Evolutionary conservation across 2,888 invertebrate species (phyloP).

Genomic region (Orthonychiurus folsomi): DNA sequence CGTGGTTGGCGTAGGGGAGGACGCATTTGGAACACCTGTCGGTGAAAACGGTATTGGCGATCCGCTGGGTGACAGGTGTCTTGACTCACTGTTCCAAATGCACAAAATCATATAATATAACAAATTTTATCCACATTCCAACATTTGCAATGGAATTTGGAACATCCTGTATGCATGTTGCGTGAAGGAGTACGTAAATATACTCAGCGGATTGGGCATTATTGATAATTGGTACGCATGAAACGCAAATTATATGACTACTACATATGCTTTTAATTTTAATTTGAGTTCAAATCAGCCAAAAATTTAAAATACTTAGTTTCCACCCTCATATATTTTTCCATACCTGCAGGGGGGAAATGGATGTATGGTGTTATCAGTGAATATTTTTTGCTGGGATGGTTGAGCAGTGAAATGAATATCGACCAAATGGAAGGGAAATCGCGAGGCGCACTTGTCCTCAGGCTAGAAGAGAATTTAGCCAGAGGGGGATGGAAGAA

Average conservation of each 20-base stretch:
- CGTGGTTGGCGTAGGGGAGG: constrained; percentile 37
- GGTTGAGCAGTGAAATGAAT: constrained; percentile 24
- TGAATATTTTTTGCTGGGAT: too few relatives aligned
- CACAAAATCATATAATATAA: background rate
- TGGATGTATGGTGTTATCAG: too few relatives aligned
- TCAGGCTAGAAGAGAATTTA: constrained; percentile 25
- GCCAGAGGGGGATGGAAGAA: constrained; percentile 23
- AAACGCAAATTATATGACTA: too few relatives aligned
- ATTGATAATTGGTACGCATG: too few relatives aligned
- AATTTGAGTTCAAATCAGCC: too few relatives aligned
- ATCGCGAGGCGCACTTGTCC: constrained; percentile 19
- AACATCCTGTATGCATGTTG: background rate
- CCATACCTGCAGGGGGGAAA: too few relatives aligned
- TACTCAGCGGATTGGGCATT: background rate
- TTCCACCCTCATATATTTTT: too few relatives aligned
- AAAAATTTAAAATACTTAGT: too few relatives aligned
- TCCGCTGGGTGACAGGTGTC: constrained; percentile 37
- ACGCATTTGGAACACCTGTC: constrained; percentile 38
- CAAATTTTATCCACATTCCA: background rate
- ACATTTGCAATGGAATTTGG: background rate
- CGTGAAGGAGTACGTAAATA: background rate
- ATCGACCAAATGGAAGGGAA: constrained; percentile 18
- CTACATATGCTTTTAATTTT: too few relatives aligned
- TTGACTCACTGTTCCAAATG: constrained; percentile 13
- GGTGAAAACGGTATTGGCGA: constrained; percentile 38